Base-by-base conservation (phyloP, 2,113 vertebrate species). In the Rhinopomastus cyanomelas region DNA sequence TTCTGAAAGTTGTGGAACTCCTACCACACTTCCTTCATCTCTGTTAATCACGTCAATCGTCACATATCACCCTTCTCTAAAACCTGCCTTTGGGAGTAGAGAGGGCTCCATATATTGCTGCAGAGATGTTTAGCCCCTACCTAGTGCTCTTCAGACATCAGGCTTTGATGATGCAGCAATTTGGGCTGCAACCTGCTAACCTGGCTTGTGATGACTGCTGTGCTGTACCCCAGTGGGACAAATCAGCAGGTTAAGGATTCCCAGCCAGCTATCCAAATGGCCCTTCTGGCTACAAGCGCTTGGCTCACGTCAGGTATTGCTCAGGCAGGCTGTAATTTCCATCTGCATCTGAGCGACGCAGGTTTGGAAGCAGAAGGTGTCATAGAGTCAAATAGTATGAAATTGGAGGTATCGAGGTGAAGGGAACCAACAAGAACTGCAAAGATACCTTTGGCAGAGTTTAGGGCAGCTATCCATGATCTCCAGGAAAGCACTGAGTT, bases 191-290 rank as follows among this genome's bases (percentile, higher is more conserved):
- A 42, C 16, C 8, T 66, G 22, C 12, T 32, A 10, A 39, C n/a
- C 64, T 17, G 1, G 0, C 4, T 6, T 5, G 23, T 36, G 52
- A 8, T 4, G 34, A 30, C 20, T 34, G 9, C 37, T 12, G 64
- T 69, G 39, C 29, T 61, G 11, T 19, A 9, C 49, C 30, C 53
- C n/a, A 53, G 55, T 16, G 29, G 13, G 25, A 26, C 18, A 32
- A 80, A 85, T 0, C 12, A 27, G 19, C 15, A 3, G 67, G 80
- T 76, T 56, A 65, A 68, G 42, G 44, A 21, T 49, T 81, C n/a
- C 8, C 53, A 85, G n/a, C 3, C 69, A 53, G 52, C 6, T 89
- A 12, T 64, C 48, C 34, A 60, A 71, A 51, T 3, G 8, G 22
- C 25, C 61, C 1, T 12, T 48, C 48, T 25, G 34, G 32, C 44